phyloP scores from a whole-genome alignment of 2,888 invertebrate genomes.

The Tiphia femorata region DNA sequence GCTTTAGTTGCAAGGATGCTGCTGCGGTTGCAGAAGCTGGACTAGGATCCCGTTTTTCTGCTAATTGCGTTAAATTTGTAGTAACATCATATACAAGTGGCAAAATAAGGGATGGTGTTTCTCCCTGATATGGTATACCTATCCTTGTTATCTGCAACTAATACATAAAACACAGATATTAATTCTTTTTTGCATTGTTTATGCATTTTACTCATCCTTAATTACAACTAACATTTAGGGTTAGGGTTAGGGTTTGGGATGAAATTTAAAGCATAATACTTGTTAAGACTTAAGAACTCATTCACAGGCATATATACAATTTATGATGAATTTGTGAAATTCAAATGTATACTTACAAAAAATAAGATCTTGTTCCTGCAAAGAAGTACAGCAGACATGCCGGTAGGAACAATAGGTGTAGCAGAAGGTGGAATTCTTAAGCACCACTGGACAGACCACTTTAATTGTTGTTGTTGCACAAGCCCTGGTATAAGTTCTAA shows the following conservation, averaged over 20 bases:
- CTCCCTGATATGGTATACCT: constrained; percentile 74
- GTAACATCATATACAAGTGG: constrained; percentile 92
- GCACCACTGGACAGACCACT: constrained; percentile 94
- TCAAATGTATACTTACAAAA: constrained; percentile 78
- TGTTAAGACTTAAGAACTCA: not conserved
- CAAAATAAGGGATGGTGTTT: constrained; percentile 82
- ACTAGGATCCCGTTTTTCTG: constrained; percentile 83
- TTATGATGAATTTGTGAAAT: not conserved
- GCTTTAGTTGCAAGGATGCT: constrained; percentile 76
- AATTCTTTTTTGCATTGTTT: not conserved
- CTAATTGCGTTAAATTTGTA: constrained; percentile 87
- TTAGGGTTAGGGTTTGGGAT: not conserved
- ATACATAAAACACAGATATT: no score
- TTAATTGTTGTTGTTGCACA: constrained; percentile 75
- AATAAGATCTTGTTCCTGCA: constrained; percentile 91
- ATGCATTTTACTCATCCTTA: not conserved
- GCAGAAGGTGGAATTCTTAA: constrained; percentile 92
- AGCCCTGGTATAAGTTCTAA: constrained; percentile 75
- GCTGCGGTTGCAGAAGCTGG: constrained; percentile 74
- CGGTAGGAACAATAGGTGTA: constrained; percentile 84
- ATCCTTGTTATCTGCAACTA: constrained; percentile 83
- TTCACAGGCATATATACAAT: not conserved
- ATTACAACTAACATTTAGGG: not conserved
- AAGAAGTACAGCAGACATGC: constrained; percentile 88
- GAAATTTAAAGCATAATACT: no score